Conservation (phyloP, 2,113 vertebrate genomes). For the Oceanodroma tethys region DNA sequence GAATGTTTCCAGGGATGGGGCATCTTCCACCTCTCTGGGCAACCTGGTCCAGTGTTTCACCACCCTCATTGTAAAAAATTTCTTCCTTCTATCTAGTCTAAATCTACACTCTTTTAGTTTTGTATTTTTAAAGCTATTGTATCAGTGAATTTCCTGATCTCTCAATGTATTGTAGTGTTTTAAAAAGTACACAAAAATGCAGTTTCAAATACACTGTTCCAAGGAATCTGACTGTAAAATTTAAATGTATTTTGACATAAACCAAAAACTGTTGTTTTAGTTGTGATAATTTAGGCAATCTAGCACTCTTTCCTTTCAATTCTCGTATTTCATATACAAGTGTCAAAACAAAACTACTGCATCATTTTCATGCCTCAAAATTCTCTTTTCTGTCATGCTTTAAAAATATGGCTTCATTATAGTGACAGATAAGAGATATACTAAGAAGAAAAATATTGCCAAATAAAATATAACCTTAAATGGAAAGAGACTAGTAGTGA, state of each 20-base stretch:
- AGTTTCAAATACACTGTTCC: neutral
- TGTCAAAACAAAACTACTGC: neutral
- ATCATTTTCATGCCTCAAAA: neutral
- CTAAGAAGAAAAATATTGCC: neutral
- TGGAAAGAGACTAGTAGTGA: neutral
- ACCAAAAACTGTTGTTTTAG: constrained; percentile 10
- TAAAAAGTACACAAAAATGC: neutral
- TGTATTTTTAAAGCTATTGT: neutral
- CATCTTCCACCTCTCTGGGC: too few species aligned
- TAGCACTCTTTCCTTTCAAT: constrained; percentile 26
- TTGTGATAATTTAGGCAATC: constrained; percentile 37
- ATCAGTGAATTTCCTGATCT: neutral
- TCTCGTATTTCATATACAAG: neutral
- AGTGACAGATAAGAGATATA: neutral
- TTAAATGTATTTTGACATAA: constrained; percentile 47
- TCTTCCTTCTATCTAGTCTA: too few species aligned
- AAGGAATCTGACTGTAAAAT: constrained; percentile 14
- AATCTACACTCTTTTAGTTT: too few species aligned
- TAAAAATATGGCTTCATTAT: neutral
- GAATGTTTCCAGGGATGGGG: too few species aligned
- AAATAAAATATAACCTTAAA: neutral
- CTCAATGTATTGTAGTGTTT: neutral
- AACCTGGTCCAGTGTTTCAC: too few species aligned
- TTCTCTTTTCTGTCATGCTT: constrained; percentile 4
- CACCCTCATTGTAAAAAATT: too few species aligned